Evolutionary conservation across 2,797 vertebrate species (phyloP).

Genomic region (Clarias platycephalus): DNA sequence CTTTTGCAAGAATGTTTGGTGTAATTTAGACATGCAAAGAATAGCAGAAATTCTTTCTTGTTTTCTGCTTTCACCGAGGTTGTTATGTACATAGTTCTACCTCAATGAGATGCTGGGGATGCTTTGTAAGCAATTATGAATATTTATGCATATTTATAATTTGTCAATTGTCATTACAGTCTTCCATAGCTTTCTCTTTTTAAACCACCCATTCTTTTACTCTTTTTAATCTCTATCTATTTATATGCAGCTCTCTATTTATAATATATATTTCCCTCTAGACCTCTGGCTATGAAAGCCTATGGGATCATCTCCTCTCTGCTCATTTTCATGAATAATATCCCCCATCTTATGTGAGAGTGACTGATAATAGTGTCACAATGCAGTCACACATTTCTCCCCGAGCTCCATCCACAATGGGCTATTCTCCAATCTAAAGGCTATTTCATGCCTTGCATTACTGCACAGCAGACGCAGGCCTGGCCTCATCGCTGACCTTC

Average conservation of each 20-base stretch:
- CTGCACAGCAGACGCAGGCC: slow-evolving; percentile 51
- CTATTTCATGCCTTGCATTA: slow-evolving; percentile 60
- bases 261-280: slow-evolving; percentile 31
- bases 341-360: slow-evolving; percentile 67
- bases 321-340: slow-evolving; percentile 72
- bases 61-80: neutral
- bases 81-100: neutral
- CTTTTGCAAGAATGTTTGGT: neutral
- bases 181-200: neutral
- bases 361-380: slow-evolving; percentile 72
- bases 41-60: neutral
- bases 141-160: neutral
- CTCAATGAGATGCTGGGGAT: neutral
- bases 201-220: neutral
- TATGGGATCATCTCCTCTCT: slow-evolving; percentile 60
- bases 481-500: slow-evolving; percentile 53
- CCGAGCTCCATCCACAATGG: slow-evolving; percentile 66
- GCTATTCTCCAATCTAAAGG: slow-evolving; percentile 61
- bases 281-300: slow-evolving; percentile 38
- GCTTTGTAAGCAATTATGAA: neutral
- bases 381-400: slow-evolving; percentile 62
- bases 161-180: neutral
- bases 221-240: slow-evolving; percentile 22
- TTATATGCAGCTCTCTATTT: slow-evolving; percentile 30
- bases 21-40: neutral